A percentile compares a stretch with the other conserved stretches of the same genome.
These are phyloP conservation scores for Neopipo cinnamomea DNA, from an alignment of 2,113 vertebrate species.

Conservation along the genomic window DNA sequence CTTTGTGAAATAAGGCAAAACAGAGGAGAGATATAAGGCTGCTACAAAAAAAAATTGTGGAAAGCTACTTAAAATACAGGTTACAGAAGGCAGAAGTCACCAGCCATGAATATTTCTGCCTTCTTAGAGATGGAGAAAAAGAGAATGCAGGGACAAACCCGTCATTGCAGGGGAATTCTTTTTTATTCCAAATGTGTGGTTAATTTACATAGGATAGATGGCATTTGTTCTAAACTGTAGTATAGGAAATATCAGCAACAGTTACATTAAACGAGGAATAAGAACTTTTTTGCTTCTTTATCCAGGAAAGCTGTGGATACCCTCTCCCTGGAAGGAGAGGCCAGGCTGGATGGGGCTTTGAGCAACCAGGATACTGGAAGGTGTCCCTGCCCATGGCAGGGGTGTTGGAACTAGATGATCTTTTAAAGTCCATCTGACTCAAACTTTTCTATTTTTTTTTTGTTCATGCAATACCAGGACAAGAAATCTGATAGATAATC, in stretches of 20 bases:
- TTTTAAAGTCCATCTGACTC: not conserved
- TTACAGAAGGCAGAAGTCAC: not conserved
- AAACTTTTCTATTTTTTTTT: not conserved
- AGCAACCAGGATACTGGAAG: not conserved
- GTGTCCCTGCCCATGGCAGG: not conserved
- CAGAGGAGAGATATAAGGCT: not conserved
- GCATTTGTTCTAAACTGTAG: not conserved
- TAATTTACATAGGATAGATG: not conserved
- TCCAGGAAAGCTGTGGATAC: not conserved
- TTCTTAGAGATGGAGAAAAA: not conserved
- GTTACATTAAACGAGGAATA: not conserved
- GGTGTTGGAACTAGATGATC: not conserved
- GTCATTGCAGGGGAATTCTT: not conserved
- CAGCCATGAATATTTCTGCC: not conserved
- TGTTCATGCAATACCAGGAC: not conserved
- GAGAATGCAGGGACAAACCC: not conserved
- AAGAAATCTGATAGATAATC: not conserved
- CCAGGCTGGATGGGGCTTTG: not conserved
- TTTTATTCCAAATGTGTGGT: not conserved
- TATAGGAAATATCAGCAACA: not conserved
- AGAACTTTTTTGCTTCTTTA: not conserved
- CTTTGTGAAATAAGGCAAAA: not conserved
- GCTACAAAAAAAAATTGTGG: not conserved
- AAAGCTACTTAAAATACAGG: not conserved
- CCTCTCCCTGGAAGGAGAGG: not conserved